Conservation (phyloP, 2,113 vertebrate genomes). For the Hippolais icterina region DNA sequence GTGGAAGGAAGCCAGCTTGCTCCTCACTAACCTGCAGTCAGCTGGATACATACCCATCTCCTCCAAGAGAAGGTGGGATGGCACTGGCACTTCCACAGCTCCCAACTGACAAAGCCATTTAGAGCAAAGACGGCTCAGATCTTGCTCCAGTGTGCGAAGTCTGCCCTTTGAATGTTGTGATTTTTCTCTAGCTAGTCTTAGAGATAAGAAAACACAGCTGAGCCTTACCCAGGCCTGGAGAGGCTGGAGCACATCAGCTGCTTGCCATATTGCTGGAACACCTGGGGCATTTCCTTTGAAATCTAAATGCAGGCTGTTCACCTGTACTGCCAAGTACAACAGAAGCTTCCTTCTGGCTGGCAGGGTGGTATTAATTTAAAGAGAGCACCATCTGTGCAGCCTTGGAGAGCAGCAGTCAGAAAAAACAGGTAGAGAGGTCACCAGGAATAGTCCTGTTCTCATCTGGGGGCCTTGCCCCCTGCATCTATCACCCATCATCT, state of each 20-base stretch:
- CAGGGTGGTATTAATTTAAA: not conserved
- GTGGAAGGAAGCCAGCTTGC: not conserved
- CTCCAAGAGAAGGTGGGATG: not conserved
- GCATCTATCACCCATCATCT: conserved; percentile 12
- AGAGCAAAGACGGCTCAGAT: not conserved
- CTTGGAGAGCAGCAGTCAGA: conserved; percentile 1
- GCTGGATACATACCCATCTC: not conserved
- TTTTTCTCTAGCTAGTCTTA: conserved; percentile 55
- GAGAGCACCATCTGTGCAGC: conserved; percentile 47
- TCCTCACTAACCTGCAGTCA: not conserved
- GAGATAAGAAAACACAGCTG: conserved; percentile 39
- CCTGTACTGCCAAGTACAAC: conserved; percentile 74
- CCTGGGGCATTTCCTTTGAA: conserved; percentile 68
- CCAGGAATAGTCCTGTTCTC: not conserved
- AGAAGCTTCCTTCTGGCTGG: conserved; percentile 59
- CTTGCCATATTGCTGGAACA: conserved; percentile 72
- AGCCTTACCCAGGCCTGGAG: conserved; percentile 23
- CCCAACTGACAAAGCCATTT: not conserved
- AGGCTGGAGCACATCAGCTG: conserved; percentile 47
- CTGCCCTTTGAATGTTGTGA: conserved; percentile 23
- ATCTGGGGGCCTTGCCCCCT: not conserved
- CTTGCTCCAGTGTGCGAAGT: not conserved
- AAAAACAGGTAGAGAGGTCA: not conserved
- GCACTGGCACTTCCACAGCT: not conserved
- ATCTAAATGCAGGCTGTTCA: conserved; percentile 71